Base-by-base conservation (phyloP, 2,888 invertebrate genomes). In the Drosophila emarginata region DNA sequence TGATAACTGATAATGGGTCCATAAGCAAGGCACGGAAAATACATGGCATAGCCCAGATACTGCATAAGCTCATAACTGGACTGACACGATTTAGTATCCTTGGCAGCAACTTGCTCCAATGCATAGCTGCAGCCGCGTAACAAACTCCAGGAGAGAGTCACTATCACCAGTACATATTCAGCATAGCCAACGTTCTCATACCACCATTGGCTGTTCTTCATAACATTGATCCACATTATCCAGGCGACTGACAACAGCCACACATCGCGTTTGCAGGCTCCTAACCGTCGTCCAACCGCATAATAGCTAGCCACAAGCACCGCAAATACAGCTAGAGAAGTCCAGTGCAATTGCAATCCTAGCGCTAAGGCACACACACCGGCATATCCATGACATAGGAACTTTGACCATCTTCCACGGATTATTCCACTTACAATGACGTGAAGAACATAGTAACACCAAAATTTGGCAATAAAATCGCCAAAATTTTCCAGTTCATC, bases 1-100 rank as follows among this genome's bases (percentile, higher is more conserved):
- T 94, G 93, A 91, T 95, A 97, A 6, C 95, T 92, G 79, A 97
- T 93, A 63, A 97, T 93, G n/a, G 98, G 98, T 15, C 98, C 98
- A 79, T 95, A 93, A 81, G 96, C 95, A 67, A 97, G 92, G n/a
- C 95, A 93, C 18, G 98, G 98, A 61, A 97, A 93, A 91, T 98
- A 98, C 58, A 97, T 93, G 66, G 94, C 94, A 90, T 97, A 98
- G 18, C 95, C 94, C 59, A 96, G 89, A 82, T 95, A 93, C 72
- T 94, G 93, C 60, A 93, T 75, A 2, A 94, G 76, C 72, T 56
- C 60, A 21, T 66, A 71, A 5, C 15, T 32, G 18, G 32, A n/a
- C 5, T 36, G 45, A 1, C 21, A 18, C 18, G 37, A 18, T 3
- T 52, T 36, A n/a, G 37, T 56, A 28, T 71, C 68, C 15, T 91